These are phyloP conservation scores for Arremon brunneinucha DNA, from an alignment of 2,797 vertebrate species.

Conservation along the genomic window DNA sequence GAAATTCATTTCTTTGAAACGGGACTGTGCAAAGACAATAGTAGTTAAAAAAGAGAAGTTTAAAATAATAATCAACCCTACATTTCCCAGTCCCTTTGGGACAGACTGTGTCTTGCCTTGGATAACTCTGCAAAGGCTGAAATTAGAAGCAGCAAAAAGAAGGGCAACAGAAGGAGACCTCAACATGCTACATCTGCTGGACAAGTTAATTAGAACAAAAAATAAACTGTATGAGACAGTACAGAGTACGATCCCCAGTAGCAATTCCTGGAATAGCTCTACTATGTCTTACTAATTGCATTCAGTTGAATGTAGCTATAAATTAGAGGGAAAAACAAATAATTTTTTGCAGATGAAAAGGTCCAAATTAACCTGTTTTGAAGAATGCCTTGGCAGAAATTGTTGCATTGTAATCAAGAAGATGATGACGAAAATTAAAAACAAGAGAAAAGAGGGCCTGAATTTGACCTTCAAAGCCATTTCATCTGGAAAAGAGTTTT, in stretches of 20 bases:
- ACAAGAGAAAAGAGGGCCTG: neutral
- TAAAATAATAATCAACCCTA: neutral
- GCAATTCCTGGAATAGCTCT: neutral
- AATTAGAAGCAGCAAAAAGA: neutral
- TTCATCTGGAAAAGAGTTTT: neutral
- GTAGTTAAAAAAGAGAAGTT: neutral
- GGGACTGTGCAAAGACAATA: neutral
- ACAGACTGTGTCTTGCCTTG: neutral
- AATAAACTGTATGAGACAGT: slow-evolving; percentile 1
- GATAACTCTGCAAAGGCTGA: neutral
- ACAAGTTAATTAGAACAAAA: slow-evolving; percentile 5
- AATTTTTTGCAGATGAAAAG: neutral
- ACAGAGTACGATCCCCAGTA: neutral
- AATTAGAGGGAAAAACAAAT: neutral
- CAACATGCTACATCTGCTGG: neutral
- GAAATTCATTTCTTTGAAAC: neutral
- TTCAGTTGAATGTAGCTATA: neutral
- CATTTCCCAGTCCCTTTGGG: neutral
- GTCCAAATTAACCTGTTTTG: neutral
- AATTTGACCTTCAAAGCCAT: neutral
- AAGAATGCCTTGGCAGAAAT: neutral
- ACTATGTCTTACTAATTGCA: neutral
- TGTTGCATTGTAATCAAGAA: neutral
- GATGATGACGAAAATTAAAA: neutral
- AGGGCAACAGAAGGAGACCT: slow-evolving; percentile 13